Percentiles rank a stretch among this genome's conserved stretches.
phyloP scores from a whole-genome alignment of 2,888 invertebrate species.

The Tuberolachnus salignus region DNA sequence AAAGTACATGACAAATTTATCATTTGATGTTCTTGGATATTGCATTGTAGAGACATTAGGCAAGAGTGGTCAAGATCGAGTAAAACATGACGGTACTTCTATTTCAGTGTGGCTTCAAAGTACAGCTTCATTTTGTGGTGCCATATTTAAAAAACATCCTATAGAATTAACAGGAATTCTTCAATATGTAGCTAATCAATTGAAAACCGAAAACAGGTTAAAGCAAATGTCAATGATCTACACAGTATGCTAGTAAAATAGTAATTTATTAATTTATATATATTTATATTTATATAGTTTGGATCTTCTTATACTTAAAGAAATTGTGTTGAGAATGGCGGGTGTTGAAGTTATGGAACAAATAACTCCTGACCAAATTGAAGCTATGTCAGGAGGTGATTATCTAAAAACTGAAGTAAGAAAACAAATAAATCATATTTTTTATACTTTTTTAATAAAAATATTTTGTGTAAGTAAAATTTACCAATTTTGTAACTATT shows the following conservation, averaged over 20 bases:
- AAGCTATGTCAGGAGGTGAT: conserved; percentile 97
- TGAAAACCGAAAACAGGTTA: conserved; percentile 93
- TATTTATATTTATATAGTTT: conserved; percentile 67
- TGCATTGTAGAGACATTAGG: conserved; percentile 93
- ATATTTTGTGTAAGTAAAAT: background rate
- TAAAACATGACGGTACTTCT: conserved; percentile 88
- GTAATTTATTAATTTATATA: conserved; percentile 21
- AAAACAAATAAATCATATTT: conserved; percentile 21
- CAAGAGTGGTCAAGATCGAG: conserved; percentile 71
- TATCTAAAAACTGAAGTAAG: conserved; percentile 87
- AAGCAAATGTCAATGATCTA: background rate
- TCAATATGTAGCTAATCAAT: conserved; percentile 95
- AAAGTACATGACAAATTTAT: conserved; percentile 91
- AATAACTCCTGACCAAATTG: conserved; percentile 93
- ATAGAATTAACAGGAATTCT: conserved; percentile 87
- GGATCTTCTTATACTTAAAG: conserved; percentile 91
- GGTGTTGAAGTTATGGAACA: conserved; percentile 97
- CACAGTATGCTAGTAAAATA: background rate
- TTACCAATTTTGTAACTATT: conserved; percentile 31
- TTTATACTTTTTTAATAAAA: background rate
- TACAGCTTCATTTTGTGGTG: conserved; percentile 92
- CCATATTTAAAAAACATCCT: conserved; percentile 92
- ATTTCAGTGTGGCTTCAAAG: conserved; percentile 94
- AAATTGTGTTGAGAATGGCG: conserved; percentile 99
- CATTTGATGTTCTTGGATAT: conserved; percentile 94